Evolutionary conservation across 2,113 vertebrate species (phyloP), one percentile per base, ranked within the genome.

Genomic region (Ardeotis arabs): DNA sequence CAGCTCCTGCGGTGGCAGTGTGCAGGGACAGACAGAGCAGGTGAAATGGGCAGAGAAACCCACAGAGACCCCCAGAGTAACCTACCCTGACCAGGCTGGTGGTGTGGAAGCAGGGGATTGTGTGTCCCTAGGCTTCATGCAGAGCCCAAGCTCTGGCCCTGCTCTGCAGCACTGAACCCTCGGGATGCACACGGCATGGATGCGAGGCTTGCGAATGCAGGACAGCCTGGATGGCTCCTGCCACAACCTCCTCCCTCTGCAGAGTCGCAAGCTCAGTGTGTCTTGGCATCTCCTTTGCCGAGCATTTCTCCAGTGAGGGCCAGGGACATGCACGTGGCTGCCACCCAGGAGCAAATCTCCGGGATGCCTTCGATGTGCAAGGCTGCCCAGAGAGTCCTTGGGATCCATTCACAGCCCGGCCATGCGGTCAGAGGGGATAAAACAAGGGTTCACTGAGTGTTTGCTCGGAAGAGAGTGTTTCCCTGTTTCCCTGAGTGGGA

Each of bases 341-440:
- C 75, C 23, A 7, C 0, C 0, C 39, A 31, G 52, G 6, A 79
- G 20, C 33, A 64, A 55, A 24, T 68, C 31, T 59, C 64, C 2
- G 2, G 47, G 55, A 23, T 74, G 44, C 20, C 39, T 64, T 55
- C 33, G 23, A 4, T 18, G 33, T 25, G 44, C 23, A 11, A 3
- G 35, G 44, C 13, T 39, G 21, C 14, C 44, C 44, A 24, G 27
- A 89, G 39, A 72, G 84, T 47, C 35, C 45, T 13, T 0, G 0
- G 53, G 29, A 45, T 35, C 52, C 50, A 31, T 39, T 27, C 77
- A 60, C 35, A 89, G 62, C 41, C 77, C 16, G 10, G 10, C 14
- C 12, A 0, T 2, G 37, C 1, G 4, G 22, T 9, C 1, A 0
- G 53, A 39, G 49, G 25, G 23, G 18, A 58, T 24, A 14, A 74